Evolutionary conservation across 2,113 vertebrate species (phyloP), one percentile per base, ranked within the genome.

Genomic region (Aldabrachelys gigantea): DNA sequence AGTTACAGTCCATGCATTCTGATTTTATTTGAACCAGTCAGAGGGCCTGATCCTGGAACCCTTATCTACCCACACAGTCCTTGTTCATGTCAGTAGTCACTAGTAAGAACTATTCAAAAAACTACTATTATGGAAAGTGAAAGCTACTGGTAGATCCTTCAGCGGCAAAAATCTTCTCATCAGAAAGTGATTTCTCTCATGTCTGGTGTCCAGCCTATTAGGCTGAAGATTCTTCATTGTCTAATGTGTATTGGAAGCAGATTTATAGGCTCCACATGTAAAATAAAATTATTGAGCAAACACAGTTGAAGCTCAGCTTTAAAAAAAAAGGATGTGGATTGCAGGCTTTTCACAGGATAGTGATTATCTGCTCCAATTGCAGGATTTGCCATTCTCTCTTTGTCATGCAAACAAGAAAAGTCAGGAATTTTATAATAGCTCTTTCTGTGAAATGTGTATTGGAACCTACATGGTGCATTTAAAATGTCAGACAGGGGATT

Each of bases 221-320:
- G 53, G 59, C 19, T 35, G 54, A 85, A 88, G 84, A 44, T 82
- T 47, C 82, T 94, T 47, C 53, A 21, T 29, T 90, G 87, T 59
- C 80, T 82, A 90, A 25, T 96, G 98, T 96, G 96, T 96, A 98
- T 98, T 98, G 89, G 76, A 87, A 49, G 2, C 65, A 96, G 95
- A 96, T 97, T 97, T 97, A 97, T 96, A 87, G 93, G 96, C 96
- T 96, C 96, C 96, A 97, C 97, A 97, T 49, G 13, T 95, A 98
- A 98, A 98, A 98, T 98, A 98, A 98, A 99, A 98, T 99, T 98
- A 99, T 99, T 99, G 98, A 97, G 96, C 98, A 99, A 99, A 99
- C 98, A 98, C 96, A 98, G 96, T 98, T 98, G 98, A 99, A 98
- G 97, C 98, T 96, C 96, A 97, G 96, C 96, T 92, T 93, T 91